A percentile compares a stretch with the other conserved stretches of the same genome.
Evolutionary conservation across 2,797 vertebrate species (phyloP).

Genomic region (Pristis pectinata): DNA sequence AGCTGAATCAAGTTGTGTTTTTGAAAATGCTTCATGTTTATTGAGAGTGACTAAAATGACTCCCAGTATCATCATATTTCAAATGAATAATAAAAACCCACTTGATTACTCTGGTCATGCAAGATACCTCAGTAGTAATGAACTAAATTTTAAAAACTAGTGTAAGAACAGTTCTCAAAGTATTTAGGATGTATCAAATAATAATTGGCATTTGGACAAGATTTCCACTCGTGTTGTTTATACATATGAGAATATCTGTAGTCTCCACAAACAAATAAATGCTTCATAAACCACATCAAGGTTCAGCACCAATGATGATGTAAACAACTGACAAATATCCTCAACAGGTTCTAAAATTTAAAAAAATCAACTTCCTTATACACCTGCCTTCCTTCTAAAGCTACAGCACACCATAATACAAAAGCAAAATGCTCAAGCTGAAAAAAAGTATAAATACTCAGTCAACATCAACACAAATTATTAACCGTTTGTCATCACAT

Average conservation of each 20-base stretch:
- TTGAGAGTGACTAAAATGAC: neutral
- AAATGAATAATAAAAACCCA: neutral
- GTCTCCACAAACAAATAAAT: neutral
- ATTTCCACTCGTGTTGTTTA: neutral
- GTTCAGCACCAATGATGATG: neutral
- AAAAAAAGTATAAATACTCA: too few relatives aligned
- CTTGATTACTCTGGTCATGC: neutral
- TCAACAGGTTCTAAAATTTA: neutral
- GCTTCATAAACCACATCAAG: neutral
- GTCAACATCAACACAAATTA: too few relatives aligned
- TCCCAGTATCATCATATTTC: neutral
- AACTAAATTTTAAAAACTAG: neutral
- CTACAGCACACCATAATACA: neutral
- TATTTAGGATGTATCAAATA: neutral
- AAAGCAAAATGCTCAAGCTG: too few relatives aligned
- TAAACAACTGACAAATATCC: neutral
- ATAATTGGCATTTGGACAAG: neutral
- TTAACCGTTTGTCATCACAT: too few relatives aligned
- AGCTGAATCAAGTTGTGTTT: neutral
- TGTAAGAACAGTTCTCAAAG: neutral
- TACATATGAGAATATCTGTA: neutral
- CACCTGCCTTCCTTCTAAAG: neutral
- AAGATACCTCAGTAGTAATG: neutral
- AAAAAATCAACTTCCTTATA: neutral
- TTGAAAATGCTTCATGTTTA: neutral